A percentile compares a stretch with the other conserved stretches of the same genome.
These are phyloP conservation scores for Neopipo cinnamomea DNA, from an alignment of 2,113 vertebrate species.

Conservation along the genomic window DNA sequence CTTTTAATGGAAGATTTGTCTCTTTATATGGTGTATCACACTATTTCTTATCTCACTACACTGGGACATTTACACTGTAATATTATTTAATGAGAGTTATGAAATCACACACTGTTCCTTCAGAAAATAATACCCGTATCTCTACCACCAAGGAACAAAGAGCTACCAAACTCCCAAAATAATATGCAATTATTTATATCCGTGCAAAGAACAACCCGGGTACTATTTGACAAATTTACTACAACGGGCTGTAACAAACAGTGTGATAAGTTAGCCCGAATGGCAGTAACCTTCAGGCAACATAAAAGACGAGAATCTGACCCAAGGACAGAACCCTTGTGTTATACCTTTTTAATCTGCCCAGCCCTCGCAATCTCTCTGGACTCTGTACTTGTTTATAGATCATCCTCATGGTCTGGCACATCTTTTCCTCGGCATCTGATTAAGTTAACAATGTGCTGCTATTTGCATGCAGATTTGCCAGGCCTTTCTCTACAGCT, in stretches of 20 bases:
- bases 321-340: conserved; percentile 72
- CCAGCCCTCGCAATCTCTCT: conserved; percentile 75
- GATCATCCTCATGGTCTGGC: conserved; percentile 83
- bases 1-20: conserved; percentile 8
- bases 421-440: conserved; percentile 97
- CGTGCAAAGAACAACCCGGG: conserved; percentile 22
- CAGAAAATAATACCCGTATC: conserved; percentile 69
- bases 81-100: conserved; percentile 76
- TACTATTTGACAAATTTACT: conserved; percentile 45
- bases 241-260: conserved; percentile 10
- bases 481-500: conserved; percentile 90
- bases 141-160: conserved; percentile 66
- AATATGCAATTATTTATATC: conserved; percentile 56
- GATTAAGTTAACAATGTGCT: conserved; percentile 99
- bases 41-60: conserved; percentile 65
- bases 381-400: conserved; percentile 76
- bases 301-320: conserved; percentile 50
- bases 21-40: background rate
- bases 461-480: conserved; percentile 99
- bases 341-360: conserved; percentile 77
- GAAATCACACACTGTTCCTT: conserved; percentile 59
- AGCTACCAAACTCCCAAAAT: conserved; percentile 61
- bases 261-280: conserved; percentile 38
- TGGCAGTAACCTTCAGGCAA: conserved; percentile 60
- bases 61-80: conserved; percentile 71